phyloP scores from a whole-genome alignment of 1,140 invertebrate genomes.

The Doryteuthis pealeii region DNA sequence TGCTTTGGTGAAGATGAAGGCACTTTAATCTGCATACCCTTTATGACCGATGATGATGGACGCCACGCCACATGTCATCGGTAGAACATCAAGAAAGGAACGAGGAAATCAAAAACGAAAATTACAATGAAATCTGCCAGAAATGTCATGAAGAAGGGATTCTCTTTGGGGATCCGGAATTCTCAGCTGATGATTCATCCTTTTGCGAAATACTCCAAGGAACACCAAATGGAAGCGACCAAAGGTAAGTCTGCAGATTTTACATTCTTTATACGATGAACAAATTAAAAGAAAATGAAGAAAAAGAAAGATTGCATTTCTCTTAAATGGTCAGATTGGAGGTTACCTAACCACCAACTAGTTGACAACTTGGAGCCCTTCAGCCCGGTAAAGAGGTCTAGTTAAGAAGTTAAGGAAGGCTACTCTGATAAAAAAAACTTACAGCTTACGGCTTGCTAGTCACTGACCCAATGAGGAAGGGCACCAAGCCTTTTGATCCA shows the following conservation, averaged over 20 bases:
- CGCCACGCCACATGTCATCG: conserved; percentile 1
- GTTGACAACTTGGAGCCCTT: no score
- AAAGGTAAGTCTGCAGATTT: conserved; percentile 28
- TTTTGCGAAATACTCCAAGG: conserved; percentile 29
- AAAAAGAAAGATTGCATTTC: no score
- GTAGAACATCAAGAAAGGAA: conserved; percentile 6
- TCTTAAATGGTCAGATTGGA: no score
- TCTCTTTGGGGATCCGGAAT: conserved; percentile 42
- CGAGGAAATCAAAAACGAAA: conserved; percentile 19
- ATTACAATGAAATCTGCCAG: conserved; percentile 31
- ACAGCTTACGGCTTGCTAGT: no score
- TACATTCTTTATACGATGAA: no score
- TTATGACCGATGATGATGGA: background rate
- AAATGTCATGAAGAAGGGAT: conserved; percentile 26
- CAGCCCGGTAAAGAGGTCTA: no score
- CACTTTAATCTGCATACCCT: background rate
- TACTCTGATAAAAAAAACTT: no score
- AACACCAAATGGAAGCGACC: conserved; percentile 40
- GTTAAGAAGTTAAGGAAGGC: no score
- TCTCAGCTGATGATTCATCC: conserved; percentile 32
- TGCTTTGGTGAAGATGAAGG: background rate
- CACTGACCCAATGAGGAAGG: no score
- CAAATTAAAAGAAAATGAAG: no score
- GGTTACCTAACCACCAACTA: no score
- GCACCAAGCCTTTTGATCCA: no score